phyloP scores from a whole-genome alignment of 1,140 invertebrate genomes.

The Philopotamus ludificatus region DNA sequence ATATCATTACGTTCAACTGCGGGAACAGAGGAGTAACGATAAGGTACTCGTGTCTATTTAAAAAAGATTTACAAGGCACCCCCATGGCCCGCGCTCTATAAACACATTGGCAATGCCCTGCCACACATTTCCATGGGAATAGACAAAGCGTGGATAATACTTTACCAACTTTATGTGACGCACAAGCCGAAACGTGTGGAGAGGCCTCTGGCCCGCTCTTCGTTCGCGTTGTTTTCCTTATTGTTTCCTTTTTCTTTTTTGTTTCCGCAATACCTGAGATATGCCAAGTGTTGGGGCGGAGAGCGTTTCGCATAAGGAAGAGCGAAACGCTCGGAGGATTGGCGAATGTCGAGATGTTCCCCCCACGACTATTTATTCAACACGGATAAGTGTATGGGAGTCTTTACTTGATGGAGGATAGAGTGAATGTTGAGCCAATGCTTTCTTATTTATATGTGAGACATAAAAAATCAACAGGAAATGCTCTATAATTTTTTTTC shows the following conservation, averaged over 20 bases:
- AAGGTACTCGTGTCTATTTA: neutral
- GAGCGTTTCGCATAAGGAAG: neutral
- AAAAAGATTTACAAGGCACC: conserved; percentile 10
- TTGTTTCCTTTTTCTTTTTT: conserved; percentile 14
- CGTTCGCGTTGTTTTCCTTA: neutral
- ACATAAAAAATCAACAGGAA: too few relatives aligned
- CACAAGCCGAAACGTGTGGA: conserved; percentile 20
- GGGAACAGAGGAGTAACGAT: neutral
- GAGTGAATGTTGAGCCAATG: too few relatives aligned
- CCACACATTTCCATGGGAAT: conserved; percentile 20
- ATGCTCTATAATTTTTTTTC: too few relatives aligned
- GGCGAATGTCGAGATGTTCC: too few relatives aligned
- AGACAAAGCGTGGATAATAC: conserved; percentile 31
- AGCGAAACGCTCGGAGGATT: neutral
- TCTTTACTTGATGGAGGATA: too few relatives aligned
- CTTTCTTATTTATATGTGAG: too few relatives aligned
- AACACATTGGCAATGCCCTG: conserved; percentile 14
- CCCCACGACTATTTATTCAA: too few relatives aligned
- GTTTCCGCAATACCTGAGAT: conserved; percentile 11
- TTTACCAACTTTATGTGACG: conserved; percentile 29
- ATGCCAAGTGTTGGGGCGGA: conserved; percentile 15
- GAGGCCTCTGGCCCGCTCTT: conserved; percentile 1
- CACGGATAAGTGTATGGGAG: too few relatives aligned
- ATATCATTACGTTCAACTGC: neutral
- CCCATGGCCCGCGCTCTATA: neutral